A percentile compares a stretch with the other conserved stretches of the same genome.
phyloP scores from a whole-genome alignment of 1,140 invertebrate species.

The Diabrotica virgifera region DNA sequence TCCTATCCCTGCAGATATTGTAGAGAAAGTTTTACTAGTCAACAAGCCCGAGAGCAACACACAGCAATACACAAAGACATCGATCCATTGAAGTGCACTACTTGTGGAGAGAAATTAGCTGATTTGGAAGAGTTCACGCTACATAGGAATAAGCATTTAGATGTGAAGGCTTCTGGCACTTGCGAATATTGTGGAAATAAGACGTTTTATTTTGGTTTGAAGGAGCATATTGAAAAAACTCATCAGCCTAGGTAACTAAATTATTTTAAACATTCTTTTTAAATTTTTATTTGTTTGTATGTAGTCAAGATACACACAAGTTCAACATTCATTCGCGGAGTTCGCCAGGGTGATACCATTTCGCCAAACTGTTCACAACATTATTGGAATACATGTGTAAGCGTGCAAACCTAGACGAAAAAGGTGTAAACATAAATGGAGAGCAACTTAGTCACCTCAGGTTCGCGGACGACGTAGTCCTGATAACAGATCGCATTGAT shows the following conservation, averaged over 20 bases:
- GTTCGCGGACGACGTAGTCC: too few species aligned
- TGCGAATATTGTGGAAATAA: conserved; percentile 22
- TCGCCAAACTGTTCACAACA: too few species aligned
- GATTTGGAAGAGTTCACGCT: not conserved
- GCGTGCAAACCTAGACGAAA: too few species aligned
- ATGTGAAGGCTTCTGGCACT: conserved; percentile 16
- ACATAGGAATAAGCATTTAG: conserved; percentile 19
- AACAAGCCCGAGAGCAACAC: conserved; percentile 18
- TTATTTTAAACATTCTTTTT: not conserved
- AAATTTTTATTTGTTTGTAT: too few species aligned
- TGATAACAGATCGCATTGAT: too few species aligned
- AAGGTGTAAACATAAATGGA: too few species aligned
- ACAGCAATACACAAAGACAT: conserved; percentile 17
- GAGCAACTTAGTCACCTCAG: too few species aligned
- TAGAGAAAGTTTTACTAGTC: conserved; percentile 16
- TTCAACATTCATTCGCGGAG: too few species aligned
- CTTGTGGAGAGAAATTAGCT: conserved; percentile 7
- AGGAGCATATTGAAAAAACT: conserved; percentile 22
- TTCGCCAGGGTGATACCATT: too few species aligned
- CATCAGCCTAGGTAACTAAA: conserved; percentile 14
- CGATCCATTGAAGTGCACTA: conserved; percentile 14
- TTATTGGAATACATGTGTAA: too few species aligned
- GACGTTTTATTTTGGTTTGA: conserved; percentile 22
- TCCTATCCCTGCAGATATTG: conserved; percentile 17
- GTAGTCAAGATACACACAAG: too few species aligned